Evolutionary conservation across 2,888 invertebrate genomes (phyloP).

Genomic region (Tipula unca): DNA sequence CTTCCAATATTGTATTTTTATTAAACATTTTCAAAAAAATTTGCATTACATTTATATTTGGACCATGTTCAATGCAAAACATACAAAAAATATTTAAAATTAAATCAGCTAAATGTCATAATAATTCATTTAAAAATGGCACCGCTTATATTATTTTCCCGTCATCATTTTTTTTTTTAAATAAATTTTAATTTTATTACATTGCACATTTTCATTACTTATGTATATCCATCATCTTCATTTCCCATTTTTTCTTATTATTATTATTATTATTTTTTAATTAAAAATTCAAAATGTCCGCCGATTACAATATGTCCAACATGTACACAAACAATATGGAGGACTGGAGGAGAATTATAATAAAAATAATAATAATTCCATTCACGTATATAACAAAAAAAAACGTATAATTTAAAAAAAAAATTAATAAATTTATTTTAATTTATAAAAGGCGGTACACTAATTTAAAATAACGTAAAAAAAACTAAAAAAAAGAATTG

Average conservation of each 20-base stretch:
- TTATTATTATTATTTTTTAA: background rate
- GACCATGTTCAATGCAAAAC: background rate
- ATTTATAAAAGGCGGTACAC: conserved; percentile 14
- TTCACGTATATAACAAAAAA: background rate
- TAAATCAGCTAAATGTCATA: background rate
- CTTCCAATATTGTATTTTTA: background rate
- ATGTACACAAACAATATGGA: background rate
- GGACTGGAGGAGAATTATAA: background rate
- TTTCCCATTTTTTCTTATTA: background rate
- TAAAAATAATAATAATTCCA: background rate
- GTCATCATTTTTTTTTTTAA: background rate
- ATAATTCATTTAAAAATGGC: background rate
- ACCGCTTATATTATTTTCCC: background rate
- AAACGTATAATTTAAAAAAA: conserved; percentile 9
- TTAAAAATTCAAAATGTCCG: conserved; percentile 14
- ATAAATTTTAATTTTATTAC: background rate
- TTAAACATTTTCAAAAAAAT: background rate
- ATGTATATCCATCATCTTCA: background rate
- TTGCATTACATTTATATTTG: background rate
- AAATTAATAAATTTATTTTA: conserved; percentile 8
- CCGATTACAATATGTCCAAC: conserved; percentile 4
- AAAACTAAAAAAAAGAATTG: background rate
- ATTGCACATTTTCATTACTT: background rate
- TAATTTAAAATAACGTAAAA: conserved; percentile 14
- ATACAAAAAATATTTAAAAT: background rate